Percentiles rank a stretch among this genome's conserved stretches.
Evolutionary conservation across 2,888 invertebrate species (phyloP).

Genomic region (Germaria angustata): DNA sequence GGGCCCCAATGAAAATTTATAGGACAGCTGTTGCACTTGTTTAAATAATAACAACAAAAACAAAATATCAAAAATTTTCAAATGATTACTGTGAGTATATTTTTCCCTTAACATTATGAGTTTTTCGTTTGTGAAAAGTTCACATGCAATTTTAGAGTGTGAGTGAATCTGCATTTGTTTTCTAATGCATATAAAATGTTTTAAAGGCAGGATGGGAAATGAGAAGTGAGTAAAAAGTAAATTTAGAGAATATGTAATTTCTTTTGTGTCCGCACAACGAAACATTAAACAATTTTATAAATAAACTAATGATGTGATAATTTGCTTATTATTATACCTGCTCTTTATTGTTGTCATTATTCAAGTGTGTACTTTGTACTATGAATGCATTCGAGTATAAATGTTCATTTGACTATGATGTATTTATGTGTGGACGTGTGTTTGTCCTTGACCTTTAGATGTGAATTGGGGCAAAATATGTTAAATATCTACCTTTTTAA

Average conservation of each 20-base stretch:
- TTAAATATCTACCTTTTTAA: no score
- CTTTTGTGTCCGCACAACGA: conserved; percentile 23
- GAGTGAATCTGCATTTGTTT: background rate
- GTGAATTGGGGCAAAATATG: conserved; percentile 1
- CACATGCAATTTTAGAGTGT: background rate
- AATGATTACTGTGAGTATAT: background rate
- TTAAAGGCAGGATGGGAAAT: background rate
- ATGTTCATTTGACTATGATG: background rate
- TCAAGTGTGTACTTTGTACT: conserved; percentile 14
- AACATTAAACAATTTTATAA: conserved; percentile 47
- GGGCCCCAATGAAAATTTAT: conserved; percentile 16
- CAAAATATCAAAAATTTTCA: background rate
- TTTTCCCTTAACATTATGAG: background rate
- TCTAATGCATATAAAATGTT: background rate
- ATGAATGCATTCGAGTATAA: background rate
- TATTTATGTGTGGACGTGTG: background rate
- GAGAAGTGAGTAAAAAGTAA: background rate
- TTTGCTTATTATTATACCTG: conserved; percentile 40
- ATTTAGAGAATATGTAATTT: conserved; percentile 11
- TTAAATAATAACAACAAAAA: background rate
- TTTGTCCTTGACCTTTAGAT: conserved; percentile 60
- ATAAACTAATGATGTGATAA: conserved; percentile 62
- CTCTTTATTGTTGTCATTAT: conserved; percentile 36
- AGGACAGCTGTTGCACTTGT: conserved; percentile 55
- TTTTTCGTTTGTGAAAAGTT: background rate